Conservation (phyloP, 2,113 vertebrate species). For the Ginglymostoma cirratum region DNA sequence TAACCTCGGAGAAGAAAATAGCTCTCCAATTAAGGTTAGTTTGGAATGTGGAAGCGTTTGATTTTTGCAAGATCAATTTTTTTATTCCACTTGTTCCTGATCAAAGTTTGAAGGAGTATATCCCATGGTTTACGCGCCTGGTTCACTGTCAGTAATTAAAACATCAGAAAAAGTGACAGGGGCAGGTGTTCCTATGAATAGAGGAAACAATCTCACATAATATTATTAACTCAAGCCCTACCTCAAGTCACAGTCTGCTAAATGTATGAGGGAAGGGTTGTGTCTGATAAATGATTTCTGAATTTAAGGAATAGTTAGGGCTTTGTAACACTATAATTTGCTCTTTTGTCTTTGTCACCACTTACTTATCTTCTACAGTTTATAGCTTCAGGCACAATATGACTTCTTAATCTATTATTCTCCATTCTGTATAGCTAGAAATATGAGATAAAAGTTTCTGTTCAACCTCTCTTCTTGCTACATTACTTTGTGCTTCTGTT, state of each 20-base stretch:
- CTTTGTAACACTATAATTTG: not conserved
- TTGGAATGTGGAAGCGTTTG: not conserved
- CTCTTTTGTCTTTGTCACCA: not conserved
- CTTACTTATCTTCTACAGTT: not conserved
- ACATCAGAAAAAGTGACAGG: not conserved
- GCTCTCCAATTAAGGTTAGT: constrained; percentile 68
- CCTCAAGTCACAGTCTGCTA: not conserved
- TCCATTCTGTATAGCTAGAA: not conserved
- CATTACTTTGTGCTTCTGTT: not conserved
- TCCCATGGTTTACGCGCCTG: not conserved
- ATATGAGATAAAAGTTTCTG: not conserved
- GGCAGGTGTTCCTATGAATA: not conserved
- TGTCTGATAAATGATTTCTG: not conserved
- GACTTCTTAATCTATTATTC: not conserved
- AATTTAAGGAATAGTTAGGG: not conserved
- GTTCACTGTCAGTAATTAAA: not conserved
- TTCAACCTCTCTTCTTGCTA: not conserved
- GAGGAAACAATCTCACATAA: not conserved
- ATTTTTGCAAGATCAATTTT: not conserved
- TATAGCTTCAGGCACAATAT: not conserved
- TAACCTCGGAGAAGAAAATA: constrained; percentile 62
- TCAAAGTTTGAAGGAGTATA: not conserved
- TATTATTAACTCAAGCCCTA: not conserved
- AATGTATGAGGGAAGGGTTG: not conserved
- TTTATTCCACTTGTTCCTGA: not conserved